phyloP scores from a whole-genome alignment of 2,797 vertebrate species.

The Darevskia nairensis region DNA sequence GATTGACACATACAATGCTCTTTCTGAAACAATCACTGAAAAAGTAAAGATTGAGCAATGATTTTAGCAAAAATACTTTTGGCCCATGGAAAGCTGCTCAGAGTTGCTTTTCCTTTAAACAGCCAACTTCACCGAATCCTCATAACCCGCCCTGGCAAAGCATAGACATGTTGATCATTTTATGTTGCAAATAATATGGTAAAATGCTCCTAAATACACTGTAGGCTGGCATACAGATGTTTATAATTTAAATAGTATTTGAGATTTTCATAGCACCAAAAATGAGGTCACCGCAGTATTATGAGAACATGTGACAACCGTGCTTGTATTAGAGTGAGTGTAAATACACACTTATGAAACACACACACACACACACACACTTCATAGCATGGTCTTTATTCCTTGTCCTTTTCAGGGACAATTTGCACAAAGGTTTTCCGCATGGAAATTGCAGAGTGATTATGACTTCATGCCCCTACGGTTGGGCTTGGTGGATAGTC shows the following conservation, averaged over 20 bases:
- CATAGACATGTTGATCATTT: neutral
- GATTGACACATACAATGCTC: neutral
- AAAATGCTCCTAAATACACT: neutral
- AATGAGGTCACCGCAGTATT: constrained; percentile 2
- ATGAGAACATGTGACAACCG: neutral
- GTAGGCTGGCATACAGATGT: neutral
- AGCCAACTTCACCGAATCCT: neutral
- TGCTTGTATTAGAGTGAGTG: neutral
- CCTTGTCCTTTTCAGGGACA: neutral
- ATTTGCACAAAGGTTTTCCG: neutral
- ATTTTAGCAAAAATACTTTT: neutral
- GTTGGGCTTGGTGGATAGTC: neutral
- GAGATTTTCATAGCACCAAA: neutral
- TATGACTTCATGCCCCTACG: neutral
- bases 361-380: neutral
- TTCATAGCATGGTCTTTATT: neutral
- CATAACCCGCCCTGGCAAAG: neutral
- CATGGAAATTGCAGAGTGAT: neutral
- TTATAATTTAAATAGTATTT: constrained; percentile 2
- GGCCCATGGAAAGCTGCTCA: neutral
- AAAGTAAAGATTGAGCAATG: neutral
- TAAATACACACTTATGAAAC: neutral
- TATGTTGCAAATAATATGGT: neutral
- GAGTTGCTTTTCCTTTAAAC: neutral
- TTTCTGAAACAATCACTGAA: neutral